These are phyloP conservation scores for Acholoe squamosa DNA, from an alignment of 2,888 invertebrate genomes.

Conservation along the genomic window DNA sequence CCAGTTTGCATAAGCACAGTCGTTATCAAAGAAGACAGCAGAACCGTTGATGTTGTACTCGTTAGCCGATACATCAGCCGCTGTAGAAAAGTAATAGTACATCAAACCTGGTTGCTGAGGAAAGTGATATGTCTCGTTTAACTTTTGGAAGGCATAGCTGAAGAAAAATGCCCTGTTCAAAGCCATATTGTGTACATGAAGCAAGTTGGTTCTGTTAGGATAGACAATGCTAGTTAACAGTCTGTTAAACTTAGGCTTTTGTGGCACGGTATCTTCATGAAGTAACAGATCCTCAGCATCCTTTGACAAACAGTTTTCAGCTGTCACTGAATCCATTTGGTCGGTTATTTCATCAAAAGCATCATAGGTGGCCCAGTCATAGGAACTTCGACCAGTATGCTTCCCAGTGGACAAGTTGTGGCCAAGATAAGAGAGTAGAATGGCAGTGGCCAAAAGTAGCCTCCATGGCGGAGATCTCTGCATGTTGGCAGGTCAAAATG, in stretches of 20 bases:
- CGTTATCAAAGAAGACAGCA: conserved; percentile 95
- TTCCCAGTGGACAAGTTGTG: not conserved
- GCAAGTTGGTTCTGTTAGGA: conserved; percentile 92
- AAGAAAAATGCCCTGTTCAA: conserved; percentile 96
- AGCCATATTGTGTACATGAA: conserved; percentile 98
- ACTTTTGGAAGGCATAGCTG: conserved; percentile 81
- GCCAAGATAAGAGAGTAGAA: not conserved
- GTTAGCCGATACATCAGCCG: conserved; percentile 97
- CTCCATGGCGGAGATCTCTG: not conserved
- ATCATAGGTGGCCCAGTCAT: conserved; percentile 95
- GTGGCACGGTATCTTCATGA: conserved; percentile 93
- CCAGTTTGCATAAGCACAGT: conserved; percentile 96
- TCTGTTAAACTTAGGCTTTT: conserved; percentile 84
- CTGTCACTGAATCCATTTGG: conserved; percentile 91
- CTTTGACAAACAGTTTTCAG: conserved; percentile 94
- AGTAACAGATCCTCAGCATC: conserved; percentile 92
- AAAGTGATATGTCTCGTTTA: conserved; percentile 73
- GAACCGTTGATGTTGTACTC: conserved; percentile 91
- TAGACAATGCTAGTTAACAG: conserved; percentile 90
- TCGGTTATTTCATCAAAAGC: conserved; percentile 94
- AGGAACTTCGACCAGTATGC: conserved; percentile 70
- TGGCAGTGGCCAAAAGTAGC: not conserved
- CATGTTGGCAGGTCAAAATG: too few relatives aligned
- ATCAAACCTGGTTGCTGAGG: conserved; percentile 97
- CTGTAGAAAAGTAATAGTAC: conserved; percentile 97